These are phyloP conservation scores for Petrocephalus sullivani DNA, from an alignment of 2,797 vertebrate species.

Conservation along the genomic window DNA sequence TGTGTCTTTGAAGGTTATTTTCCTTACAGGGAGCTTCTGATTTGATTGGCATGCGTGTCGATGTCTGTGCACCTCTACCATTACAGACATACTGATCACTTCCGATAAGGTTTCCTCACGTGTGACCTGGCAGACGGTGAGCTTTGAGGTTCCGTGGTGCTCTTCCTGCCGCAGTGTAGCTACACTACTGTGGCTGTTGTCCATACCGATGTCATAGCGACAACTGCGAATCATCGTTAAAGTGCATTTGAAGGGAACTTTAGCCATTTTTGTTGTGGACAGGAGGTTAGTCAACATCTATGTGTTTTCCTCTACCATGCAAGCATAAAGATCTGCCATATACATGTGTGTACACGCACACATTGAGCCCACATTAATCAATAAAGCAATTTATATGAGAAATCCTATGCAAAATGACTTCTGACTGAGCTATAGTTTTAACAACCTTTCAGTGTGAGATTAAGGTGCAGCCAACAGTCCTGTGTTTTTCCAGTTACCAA, in stretches of 20 bases:
- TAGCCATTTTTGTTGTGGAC: conserved; percentile 8
- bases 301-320: background rate
- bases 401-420: conserved; percentile 18
- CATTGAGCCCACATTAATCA: background rate
- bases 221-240: background rate
- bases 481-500: background rate
- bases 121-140: background rate
- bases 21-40: background rate
- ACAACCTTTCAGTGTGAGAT: background rate
- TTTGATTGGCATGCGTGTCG: background rate
- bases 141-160: background rate
- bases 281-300: background rate
- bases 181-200: background rate
- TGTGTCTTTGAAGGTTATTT: background rate
- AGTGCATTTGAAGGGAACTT: background rate
- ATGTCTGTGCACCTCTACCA: background rate
- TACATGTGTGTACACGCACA: background rate
- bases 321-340: background rate
- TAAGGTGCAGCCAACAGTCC: background rate
- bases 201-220: background rate
- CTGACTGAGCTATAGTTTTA: conserved; percentile 14
- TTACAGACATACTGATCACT: background rate
- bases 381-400: conserved; percentile 14
- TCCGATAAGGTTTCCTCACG: background rate
- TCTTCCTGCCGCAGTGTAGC: background rate